Evolutionary conservation across 2,113 vertebrate species (phyloP).

Genomic region (Tenebrosternarchus preto): DNA sequence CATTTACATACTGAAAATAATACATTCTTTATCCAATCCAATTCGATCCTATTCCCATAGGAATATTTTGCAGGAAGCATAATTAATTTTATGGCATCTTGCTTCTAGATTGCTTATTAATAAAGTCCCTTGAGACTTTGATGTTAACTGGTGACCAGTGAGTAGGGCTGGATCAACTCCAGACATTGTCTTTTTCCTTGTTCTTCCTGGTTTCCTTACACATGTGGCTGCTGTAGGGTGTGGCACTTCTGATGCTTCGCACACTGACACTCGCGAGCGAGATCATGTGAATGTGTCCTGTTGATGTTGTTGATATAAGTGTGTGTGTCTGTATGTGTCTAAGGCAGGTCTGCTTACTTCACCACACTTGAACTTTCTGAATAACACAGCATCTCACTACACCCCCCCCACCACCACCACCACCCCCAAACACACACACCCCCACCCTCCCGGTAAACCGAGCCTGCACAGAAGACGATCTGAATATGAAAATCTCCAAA

Average conservation of each 20-base stretch:
- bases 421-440: no score
- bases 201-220: slow-evolving; percentile 4
- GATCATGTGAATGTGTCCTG: background rate
- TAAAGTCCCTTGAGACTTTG: slow-evolving; percentile 19
- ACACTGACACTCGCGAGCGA: background rate
- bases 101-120: slow-evolving; percentile 31
- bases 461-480: background rate
- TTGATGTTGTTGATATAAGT: background rate
- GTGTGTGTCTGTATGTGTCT: background rate
- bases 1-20: background rate
- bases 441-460: background rate
- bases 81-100: slow-evolving; percentile 34
- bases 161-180: background rate
- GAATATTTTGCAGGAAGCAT: slow-evolving; percentile 30
- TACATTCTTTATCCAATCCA: slow-evolving; percentile 8
- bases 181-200: background rate
- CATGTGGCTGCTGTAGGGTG: background rate
- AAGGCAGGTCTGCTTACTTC: background rate
- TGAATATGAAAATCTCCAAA: slow-evolving; percentile 8
- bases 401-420: no score
- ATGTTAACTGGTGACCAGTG: slow-evolving; percentile 20
- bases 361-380: background rate
- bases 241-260: background rate
- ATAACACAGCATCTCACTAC: background rate
- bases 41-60: slow-evolving; percentile 19